These are phyloP conservation scores for Aradophagus sp. DNA, from an alignment of 1,140 invertebrate species.

Conservation along the genomic window DNA sequence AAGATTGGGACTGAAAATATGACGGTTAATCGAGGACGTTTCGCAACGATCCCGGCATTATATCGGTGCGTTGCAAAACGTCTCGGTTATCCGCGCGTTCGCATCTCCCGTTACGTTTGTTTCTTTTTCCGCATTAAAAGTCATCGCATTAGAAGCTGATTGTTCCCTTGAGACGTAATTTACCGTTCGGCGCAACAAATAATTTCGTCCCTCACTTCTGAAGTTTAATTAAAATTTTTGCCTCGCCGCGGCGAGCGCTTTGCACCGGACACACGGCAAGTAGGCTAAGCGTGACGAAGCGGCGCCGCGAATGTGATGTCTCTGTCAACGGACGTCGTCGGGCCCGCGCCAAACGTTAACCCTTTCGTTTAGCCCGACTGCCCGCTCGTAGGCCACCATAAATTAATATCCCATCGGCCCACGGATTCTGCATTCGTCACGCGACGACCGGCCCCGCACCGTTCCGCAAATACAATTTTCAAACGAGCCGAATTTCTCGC, in stretches of 20 bases:
- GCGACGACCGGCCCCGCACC: conserved; percentile 36
- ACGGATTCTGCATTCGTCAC: conserved; percentile 54
- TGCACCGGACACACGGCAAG: conserved; percentile 37
- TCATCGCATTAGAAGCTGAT: conserved; percentile 27
- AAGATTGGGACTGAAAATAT: too few relatives aligned
- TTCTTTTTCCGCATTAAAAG: conserved; percentile 1
- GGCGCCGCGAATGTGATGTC: conserved; percentile 50
- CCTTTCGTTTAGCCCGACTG: conserved; percentile 45
- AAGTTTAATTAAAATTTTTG: conserved; percentile 52
- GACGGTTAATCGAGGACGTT: too few relatives aligned
- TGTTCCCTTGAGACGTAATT: conserved; percentile 33
- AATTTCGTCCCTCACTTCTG: conserved; percentile 41
- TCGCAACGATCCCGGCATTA: too few relatives aligned
- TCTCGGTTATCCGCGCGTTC: too few relatives aligned
- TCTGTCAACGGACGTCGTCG: conserved; percentile 56
- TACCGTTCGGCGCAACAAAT: conserved; percentile 25
- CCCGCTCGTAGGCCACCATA: conserved; percentile 56
- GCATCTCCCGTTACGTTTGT: too few relatives aligned
- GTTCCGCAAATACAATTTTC: conserved; percentile 39
- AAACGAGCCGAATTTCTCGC: conserved; percentile 18
- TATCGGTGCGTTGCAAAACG: too few relatives aligned
- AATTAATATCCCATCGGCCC: conserved; percentile 57
- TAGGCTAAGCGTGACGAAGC: conserved; percentile 41
- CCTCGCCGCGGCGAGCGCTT: conserved; percentile 6
- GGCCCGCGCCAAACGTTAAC: conserved; percentile 48